phyloP scores from a whole-genome alignment of 2,888 invertebrate genomes.

The Rambutsinella grinnellia region DNA sequence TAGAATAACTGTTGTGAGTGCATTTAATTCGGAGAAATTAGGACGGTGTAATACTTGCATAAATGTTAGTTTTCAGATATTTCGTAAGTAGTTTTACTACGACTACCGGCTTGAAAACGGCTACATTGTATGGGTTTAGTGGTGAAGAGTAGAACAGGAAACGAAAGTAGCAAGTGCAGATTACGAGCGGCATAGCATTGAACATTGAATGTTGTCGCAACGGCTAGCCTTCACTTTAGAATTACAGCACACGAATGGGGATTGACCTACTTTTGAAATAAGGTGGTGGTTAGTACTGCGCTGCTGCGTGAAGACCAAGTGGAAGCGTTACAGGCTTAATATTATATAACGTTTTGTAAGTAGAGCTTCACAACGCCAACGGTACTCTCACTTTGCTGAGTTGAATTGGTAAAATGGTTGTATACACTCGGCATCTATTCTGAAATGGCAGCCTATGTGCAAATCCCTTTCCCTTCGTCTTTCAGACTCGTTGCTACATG shows the following conservation, averaged over 20 bases:
- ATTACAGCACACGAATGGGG: background rate
- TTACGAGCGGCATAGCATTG: background rate
- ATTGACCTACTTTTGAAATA: conserved; percentile 45
- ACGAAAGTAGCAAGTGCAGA: background rate
- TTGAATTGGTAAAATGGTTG: background rate
- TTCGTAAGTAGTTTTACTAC: too few relatives aligned
- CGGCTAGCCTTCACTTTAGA: background rate
- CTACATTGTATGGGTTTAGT: background rate
- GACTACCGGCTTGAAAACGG: too few relatives aligned
- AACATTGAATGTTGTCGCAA: background rate
- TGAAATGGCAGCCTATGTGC: too few relatives aligned
- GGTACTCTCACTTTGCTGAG: background rate
- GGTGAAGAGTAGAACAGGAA: background rate
- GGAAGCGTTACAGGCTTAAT: background rate
- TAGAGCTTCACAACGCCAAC: background rate
- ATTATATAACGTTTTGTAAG: background rate
- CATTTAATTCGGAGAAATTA: too few relatives aligned
- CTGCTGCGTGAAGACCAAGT: background rate
- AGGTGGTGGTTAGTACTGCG: background rate
- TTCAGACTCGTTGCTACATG: background rate
- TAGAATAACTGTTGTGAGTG: too few relatives aligned
- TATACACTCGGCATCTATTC: background rate
- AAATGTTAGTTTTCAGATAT: too few relatives aligned
- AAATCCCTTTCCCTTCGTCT: background rate
- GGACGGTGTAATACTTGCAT: too few relatives aligned